phyloP scores from a whole-genome alignment of 2,113 vertebrate species.

The Corythornis cristatus region DNA sequence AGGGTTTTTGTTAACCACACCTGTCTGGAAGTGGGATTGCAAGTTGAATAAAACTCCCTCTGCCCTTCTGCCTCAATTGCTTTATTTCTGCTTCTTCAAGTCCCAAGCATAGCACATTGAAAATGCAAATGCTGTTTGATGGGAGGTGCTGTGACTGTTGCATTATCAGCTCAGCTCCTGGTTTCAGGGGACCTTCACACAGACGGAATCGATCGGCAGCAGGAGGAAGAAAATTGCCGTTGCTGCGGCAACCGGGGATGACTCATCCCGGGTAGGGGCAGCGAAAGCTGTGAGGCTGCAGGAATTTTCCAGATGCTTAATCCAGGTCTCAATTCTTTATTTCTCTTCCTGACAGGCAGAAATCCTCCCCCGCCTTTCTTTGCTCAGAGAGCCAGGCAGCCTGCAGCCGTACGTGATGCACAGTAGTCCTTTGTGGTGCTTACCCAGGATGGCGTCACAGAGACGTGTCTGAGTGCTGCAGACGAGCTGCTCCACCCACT shows the following conservation, averaged over 20 bases:
- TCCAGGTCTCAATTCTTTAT: not conserved
- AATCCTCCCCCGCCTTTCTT: slow-evolving; percentile 3
- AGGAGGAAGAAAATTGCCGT: slow-evolving; percentile 60
- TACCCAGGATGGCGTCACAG: not conserved
- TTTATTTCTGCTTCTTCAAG: not conserved
- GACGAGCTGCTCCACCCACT: not conserved
- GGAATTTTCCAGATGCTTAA: slow-evolving; percentile 82
- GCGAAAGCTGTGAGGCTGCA: slow-evolving; percentile 69
- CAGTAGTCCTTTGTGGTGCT: not conserved
- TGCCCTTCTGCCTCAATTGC: not conserved
- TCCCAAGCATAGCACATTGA: not conserved
- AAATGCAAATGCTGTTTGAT: not conserved
- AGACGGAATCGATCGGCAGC: slow-evolving; percentile 64
- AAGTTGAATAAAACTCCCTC: not conserved
- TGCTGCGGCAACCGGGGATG: slow-evolving; percentile 70
- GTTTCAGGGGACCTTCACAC: slow-evolving; percentile 59
- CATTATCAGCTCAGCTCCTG: slow-evolving; percentile 41
- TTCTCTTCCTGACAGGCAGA: slow-evolving; percentile 30
- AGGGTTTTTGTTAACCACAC: not conserved
- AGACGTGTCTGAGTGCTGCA: not conserved
- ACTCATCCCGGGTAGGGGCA: slow-evolving; percentile 63
- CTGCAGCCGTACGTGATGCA: slow-evolving; percentile 19
- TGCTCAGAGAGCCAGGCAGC: not conserved
- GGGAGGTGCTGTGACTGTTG: slow-evolving; percentile 14
- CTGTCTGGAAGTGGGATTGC: not conserved